Evolutionary conservation across 2,888 invertebrate species (phyloP).

Genomic region (Frankliniella intonsa): DNA sequence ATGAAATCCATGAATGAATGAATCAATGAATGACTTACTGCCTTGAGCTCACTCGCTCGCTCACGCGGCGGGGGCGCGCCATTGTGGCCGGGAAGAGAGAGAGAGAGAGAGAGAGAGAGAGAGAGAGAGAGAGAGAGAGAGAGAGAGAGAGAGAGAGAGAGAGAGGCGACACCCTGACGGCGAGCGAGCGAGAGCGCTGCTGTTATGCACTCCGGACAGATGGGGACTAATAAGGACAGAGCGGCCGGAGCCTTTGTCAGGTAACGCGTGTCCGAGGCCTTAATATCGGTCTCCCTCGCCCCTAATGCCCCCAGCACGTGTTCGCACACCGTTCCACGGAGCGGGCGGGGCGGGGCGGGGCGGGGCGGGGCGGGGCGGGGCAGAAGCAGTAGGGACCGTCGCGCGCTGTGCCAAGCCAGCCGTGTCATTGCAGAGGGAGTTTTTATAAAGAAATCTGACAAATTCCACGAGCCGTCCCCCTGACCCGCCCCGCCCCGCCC

Average conservation of each 20-base stretch:
- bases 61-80: not conserved
- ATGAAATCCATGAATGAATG: slow-evolving; percentile 1
- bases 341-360: not conserved
- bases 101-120: not conserved
- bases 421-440: slow-evolving; percentile 8
- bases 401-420: not conserved
- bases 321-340: not conserved
- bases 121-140: not conserved
- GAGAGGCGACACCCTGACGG: not conserved
- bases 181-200: not conserved
- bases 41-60: not conserved
- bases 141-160: not conserved
- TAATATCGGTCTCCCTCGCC: slow-evolving; percentile 4
- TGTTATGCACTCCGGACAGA: not conserved
- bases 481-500: not conserved
- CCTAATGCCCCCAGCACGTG: not conserved
- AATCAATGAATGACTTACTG: slow-evolving; percentile 9
- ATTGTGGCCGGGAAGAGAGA: not conserved
- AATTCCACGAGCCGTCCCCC: not conserved
- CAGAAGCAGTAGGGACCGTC: too few species aligned
- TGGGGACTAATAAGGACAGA: not conserved
- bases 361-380: not conserved
- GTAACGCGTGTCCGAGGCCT: slow-evolving; percentile 25
- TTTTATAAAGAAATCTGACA: not conserved
- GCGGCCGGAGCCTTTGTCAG: not conserved